Evolutionary conservation across 1,140 invertebrate genomes (phyloP).

Genomic region (Drosophila ananassae): DNA sequence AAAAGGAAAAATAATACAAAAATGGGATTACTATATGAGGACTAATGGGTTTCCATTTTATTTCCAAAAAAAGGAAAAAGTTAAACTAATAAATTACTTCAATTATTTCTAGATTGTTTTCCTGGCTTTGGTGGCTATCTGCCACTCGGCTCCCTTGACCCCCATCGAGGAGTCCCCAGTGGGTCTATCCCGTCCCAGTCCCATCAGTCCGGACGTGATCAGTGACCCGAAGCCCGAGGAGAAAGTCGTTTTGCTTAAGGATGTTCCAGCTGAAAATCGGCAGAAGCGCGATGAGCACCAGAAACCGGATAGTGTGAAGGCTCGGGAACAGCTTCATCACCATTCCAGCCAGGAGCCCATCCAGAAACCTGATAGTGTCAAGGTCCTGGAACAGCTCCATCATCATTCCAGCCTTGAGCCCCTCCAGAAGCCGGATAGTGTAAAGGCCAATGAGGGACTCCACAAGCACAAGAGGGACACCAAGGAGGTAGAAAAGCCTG

Average conservation of each 20-base stretch:
- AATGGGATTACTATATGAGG: not conserved
- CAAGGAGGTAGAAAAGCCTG: not conserved
- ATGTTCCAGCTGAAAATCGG: constrained; percentile 11
- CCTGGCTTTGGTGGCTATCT: constrained; percentile 41
- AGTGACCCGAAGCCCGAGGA: constrained; percentile 52
- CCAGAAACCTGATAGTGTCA: constrained; percentile 31
- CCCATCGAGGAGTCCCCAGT: constrained; percentile 9
- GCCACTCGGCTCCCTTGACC: constrained; percentile 48
- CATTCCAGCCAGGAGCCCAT: not conserved
- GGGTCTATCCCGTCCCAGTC: constrained; percentile 41
- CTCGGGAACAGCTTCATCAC: constrained; percentile 20
- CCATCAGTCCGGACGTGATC: constrained; percentile 53
- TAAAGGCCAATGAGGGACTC: not conserved
- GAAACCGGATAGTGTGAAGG: constrained; percentile 31
- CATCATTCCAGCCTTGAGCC: constrained; percentile 6
- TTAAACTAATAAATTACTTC: not conserved
- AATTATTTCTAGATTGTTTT: constrained; percentile 48
- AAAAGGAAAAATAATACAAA: not conserved
- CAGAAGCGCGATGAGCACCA: constrained; percentile 51
- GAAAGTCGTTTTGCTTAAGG: constrained; percentile 36
- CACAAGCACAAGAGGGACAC: not conserved
- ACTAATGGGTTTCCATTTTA: no score
- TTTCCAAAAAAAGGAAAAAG: not conserved
- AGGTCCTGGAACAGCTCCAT: constrained; percentile 13
- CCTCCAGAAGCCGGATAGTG: not conserved